Base-by-base conservation (phyloP, 2,888 invertebrate species). In the Drosophila helvetica region DNA sequence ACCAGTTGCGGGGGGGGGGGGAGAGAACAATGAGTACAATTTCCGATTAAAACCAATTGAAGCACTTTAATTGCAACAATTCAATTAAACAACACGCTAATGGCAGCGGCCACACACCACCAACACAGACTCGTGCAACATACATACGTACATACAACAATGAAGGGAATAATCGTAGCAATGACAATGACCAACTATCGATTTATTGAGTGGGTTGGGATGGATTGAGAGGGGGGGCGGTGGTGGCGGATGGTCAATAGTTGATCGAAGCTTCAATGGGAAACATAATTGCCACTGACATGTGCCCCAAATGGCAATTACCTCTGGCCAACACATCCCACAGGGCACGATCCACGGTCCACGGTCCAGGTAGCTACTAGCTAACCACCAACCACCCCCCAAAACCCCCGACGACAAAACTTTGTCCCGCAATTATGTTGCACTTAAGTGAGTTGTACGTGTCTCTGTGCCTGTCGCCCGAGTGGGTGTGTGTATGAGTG, bases 51-150 rank as follows among this genome's bases (percentile, higher is more conserved):
- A 88, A 88, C 81, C 86, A 86, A 86, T 85, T 89, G 86, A 89
- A 89, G 87, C 87, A 88, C 83, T 89, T 88, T 89, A 89, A 89
- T 88, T 88, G 87, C 77, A 71, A 75, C 89, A 87, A 88, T 88
- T 88, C 89, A 87, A 88, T 89, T 88, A 88, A 89, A 88, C 78
- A 78, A 68, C 79, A 74, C 84, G 75, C 78, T 84, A 88, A 86
- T 84, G 88, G 79, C 63, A 73, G 60, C 55, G 65, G 52, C 67
- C 58, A 69, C 56, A n/a, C n/a, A n/a, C n/a, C n/a, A 75, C 50
- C 50, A 33, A n/a, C n/a, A n/a, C n/a, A n/a, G n/a, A 22, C 38
- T 27, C 43, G 25, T 15, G 33, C 61, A 55, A n/a, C n/a, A n/a
- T n/a, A n/a, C n/a, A n/a, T n/a, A n/a, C n/a, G n/a, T n/a, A 48